These are phyloP conservation scores for Sinocyclocheilus maitianheensis DNA, from an alignment of 2,113 vertebrate genomes.

Conservation along the genomic window DNA sequence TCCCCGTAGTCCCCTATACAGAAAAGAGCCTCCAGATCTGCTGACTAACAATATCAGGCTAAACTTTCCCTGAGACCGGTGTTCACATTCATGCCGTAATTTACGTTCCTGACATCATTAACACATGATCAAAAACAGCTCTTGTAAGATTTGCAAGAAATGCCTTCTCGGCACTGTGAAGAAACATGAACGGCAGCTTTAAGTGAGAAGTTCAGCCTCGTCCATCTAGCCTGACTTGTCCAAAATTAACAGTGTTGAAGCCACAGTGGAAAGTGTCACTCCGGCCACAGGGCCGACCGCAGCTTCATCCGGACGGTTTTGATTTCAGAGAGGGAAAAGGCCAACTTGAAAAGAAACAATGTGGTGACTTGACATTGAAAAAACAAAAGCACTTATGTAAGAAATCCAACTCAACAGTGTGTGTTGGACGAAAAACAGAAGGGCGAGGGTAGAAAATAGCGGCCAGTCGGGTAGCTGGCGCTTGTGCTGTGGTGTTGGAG, in stretches of 20 bases:
- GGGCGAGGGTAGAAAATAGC: constrained; percentile 48
- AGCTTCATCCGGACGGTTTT: constrained; percentile 38
- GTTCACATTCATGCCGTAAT: constrained; percentile 43
- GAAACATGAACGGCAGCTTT: constrained; percentile 30
- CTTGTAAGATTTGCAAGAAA: constrained; percentile 60
- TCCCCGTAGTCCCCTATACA: neutral
- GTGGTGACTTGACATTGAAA: constrained; percentile 34
- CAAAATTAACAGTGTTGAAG: neutral
- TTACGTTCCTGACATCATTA: constrained; percentile 59
- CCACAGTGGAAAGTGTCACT: constrained; percentile 45
- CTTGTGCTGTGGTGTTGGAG: constrained; percentile 55
- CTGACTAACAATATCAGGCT: constrained; percentile 54
- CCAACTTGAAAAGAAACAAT: constrained; percentile 41
- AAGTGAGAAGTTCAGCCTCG: constrained; percentile 48
- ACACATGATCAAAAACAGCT: constrained; percentile 63
- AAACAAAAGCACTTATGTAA: constrained; percentile 41
- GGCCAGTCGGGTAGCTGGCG: constrained; percentile 46
- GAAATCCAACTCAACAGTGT: constrained; percentile 46
- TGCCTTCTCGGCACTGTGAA: constrained; percentile 33
- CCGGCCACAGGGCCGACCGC: constrained; percentile 33
- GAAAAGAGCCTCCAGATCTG: constrained; percentile 9
- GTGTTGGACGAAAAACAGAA: constrained; percentile 53
- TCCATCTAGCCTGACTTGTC: constrained; percentile 14
- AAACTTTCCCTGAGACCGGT: constrained; percentile 11
- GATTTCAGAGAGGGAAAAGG: constrained; percentile 46